Conservation (phyloP, 2,888 invertebrate species). For the Psylliodes chrysocephalus region DNA sequence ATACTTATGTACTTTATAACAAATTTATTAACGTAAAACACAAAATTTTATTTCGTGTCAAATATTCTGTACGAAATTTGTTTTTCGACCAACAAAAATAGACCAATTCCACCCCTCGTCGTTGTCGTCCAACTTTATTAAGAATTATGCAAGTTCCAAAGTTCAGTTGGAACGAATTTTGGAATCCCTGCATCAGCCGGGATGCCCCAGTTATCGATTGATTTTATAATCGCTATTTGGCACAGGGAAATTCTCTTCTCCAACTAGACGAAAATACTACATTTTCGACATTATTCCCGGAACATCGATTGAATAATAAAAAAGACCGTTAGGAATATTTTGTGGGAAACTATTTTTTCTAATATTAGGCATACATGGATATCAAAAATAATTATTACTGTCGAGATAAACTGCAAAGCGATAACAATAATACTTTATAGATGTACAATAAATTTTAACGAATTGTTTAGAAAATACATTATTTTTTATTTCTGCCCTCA, state of each 20-base stretch:
- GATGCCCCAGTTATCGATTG: conserved; percentile 20
- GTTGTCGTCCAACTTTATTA: conserved; percentile 1
- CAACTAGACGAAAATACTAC: conserved; percentile 10
- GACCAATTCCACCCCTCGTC: neutral
- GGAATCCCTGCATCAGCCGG: conserved; percentile 1
- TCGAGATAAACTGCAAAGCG: neutral
- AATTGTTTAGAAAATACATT: no score
- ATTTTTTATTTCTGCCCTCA: no score
- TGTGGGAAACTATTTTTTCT: neutral
- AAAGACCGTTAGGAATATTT: conserved; percentile 1
- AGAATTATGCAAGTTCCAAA: conserved; percentile 9
- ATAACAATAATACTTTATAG: no score
- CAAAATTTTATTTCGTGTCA: no score
- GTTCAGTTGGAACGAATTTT: neutral
- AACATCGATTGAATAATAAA: neutral
- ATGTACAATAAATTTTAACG: no score
- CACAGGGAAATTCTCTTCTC: conserved; percentile 7
- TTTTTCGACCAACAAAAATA: neutral
- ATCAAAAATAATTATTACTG: neutral
- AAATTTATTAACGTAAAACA: no score
- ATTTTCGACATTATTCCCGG: neutral
- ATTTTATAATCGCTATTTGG: conserved; percentile 22
- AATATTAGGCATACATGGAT: neutral
- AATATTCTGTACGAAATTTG: no score
- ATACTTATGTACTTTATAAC: no score